phyloP scores from a whole-genome alignment of 2,113 vertebrate species.

The Origma solitaria region DNA sequence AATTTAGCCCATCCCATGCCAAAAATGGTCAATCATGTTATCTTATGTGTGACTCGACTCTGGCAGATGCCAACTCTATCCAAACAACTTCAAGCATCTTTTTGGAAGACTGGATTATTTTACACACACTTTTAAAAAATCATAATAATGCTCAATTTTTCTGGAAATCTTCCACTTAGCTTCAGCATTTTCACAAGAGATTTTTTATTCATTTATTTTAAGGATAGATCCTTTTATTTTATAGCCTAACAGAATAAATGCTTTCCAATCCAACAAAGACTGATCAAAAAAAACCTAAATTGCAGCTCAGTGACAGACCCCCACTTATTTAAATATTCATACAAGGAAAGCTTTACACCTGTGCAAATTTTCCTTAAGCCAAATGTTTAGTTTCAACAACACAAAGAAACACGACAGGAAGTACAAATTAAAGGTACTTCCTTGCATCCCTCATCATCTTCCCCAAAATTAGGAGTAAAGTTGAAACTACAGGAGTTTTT shows the following conservation, averaged over 20 bases:
- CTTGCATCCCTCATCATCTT: not conserved
- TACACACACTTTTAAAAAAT: not conserved
- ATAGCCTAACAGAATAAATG: not conserved
- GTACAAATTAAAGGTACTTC: not conserved
- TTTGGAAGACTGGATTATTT: slow-evolving; percentile 51
- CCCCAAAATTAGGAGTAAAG: not conserved
- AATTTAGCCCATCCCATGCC: slow-evolving; percentile 73
- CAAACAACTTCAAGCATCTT: slow-evolving; percentile 58
- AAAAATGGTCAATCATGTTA: slow-evolving; percentile 77
- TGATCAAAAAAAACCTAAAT: not conserved
- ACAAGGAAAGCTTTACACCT: slow-evolving; percentile 29
- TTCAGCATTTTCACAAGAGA: slow-evolving; percentile 25
- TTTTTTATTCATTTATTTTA: slow-evolving; percentile 43
- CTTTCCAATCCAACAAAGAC: not conserved
- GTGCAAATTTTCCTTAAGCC: slow-evolving; percentile 11
- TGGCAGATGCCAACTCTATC: slow-evolving; percentile 64
- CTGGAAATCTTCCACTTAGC: slow-evolving; percentile 18
- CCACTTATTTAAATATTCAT: slow-evolving; percentile 11
- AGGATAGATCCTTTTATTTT: not conserved
- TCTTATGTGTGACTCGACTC: slow-evolving; percentile 68
- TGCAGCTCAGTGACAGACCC: not conserved
- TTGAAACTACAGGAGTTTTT: not conserved
- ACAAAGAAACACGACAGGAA: not conserved
- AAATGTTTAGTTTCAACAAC: not conserved
- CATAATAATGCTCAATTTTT: slow-evolving; percentile 27